Conservation (phyloP, 2,888 invertebrate species). For the Stomorhina lunata region DNA sequence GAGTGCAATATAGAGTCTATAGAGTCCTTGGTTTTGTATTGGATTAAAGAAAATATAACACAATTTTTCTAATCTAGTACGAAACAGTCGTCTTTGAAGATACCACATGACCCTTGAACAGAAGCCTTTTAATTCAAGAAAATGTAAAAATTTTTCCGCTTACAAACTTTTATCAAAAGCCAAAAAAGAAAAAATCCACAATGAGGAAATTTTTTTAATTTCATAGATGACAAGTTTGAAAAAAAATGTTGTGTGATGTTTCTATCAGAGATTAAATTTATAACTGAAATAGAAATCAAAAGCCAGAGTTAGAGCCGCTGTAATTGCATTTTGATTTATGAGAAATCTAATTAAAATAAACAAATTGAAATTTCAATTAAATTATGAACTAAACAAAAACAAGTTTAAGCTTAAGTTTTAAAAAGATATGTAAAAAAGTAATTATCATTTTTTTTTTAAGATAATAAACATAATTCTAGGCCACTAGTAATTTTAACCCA, state of each 20-base stretch:
- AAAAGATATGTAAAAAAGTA: constrained; percentile 39
- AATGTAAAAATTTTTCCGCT: too few species aligned
- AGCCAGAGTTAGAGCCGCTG: constrained; percentile 3
- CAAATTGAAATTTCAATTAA: constrained; percentile 66
- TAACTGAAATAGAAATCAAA: not conserved
- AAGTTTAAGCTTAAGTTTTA: constrained; percentile 7
- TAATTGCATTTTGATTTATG: constrained; percentile 65
- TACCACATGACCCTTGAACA: too few species aligned
- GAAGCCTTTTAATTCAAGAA: too few species aligned
- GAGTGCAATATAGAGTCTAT: too few species aligned
- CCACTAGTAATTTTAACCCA: constrained; percentile 63
- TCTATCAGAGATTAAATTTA: constrained; percentile 46
- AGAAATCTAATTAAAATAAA: constrained; percentile 65
- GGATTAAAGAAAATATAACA: too few species aligned
- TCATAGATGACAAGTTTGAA: constrained; percentile 62
- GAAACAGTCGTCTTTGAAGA: too few species aligned
- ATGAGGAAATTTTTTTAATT: constrained; percentile 63
- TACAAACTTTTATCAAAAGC: not conserved
- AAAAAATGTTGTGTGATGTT: constrained; percentile 53
- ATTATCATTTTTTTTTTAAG: too few species aligned
- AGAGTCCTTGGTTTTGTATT: too few species aligned
- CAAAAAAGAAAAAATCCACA: constrained; percentile 29
- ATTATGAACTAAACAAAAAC: constrained; percentile 13
- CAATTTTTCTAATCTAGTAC: too few species aligned
- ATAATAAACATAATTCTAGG: constrained; percentile 68